These are phyloP conservation scores for Cephus spinipes DNA, from an alignment of 2,888 invertebrate species.

Conservation along the genomic window DNA sequence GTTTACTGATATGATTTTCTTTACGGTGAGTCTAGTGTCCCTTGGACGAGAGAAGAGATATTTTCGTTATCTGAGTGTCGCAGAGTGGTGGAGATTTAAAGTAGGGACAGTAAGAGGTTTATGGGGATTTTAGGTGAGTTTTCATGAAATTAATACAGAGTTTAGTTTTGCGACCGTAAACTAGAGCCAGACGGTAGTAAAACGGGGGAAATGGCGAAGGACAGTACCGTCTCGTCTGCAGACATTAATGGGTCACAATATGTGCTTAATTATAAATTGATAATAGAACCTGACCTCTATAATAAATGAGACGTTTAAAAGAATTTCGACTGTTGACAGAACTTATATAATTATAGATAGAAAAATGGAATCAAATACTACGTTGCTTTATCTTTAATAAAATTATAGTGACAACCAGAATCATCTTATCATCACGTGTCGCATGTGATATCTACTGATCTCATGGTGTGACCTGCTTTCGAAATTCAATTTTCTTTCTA, in stretches of 20 bases:
- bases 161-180: slow-evolving; percentile 59
- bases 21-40: background rate
- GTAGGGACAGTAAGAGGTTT: slow-evolving; percentile 27
- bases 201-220: slow-evolving; percentile 52
- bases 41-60: background rate
- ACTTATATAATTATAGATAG: background rate
- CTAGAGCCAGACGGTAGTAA: slow-evolving; percentile 60
- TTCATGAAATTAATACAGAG: slow-evolving; percentile 61
- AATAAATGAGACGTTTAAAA: background rate
- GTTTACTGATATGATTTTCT: background rate
- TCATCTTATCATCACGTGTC: no score
- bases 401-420: no score
- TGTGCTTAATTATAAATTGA: slow-evolving; percentile 55
- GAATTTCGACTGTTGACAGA: background rate
- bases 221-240: slow-evolving; percentile 46
- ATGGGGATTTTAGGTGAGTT: slow-evolving; percentile 56
- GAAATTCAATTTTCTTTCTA: no score
- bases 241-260: slow-evolving; percentile 59
- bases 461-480: no score
- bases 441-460: no score
- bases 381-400: no score
- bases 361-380: no score
- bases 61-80: background rate
- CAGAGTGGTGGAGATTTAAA: background rate
- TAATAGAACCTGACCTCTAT: slow-evolving; percentile 38